Evolutionary conservation across 2,888 invertebrate species (phyloP), one percentile per base, ranked within the genome.

Genomic region (Amiota communis): DNA sequence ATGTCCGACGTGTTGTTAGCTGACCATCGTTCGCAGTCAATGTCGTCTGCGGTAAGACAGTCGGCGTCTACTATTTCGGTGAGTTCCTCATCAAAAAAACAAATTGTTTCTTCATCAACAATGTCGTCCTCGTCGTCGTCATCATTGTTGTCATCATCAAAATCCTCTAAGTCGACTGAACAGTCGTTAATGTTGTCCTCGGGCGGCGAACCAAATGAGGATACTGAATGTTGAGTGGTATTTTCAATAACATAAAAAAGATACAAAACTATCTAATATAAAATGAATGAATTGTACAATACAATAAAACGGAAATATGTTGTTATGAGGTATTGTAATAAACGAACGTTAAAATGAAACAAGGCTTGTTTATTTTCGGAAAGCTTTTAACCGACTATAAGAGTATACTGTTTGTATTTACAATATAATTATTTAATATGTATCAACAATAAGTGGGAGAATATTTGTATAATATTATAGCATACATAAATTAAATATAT

Each of bases 161-260:
- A 61, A 36, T 51, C 68, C 15, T 59, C 63, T n/a, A 72, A 70
- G 13, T 71, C 57, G 13, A 69, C 64, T 15, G 74, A 71, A 74
- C 51, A 61, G 59, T 56, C 61, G 10, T 13, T 64, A 15, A 13
- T 51, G 13, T 59, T 71, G 17, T 65, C 65, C 10, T 65, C 65
- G 17, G 11, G 48, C 20, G 65, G 49, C 6, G 71, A 65, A 67
- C 51, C 71, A 47, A 48, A 71, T 61, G 71, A 74, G 47, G 74
- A 71, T 20, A 51, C 67, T 51, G 74, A 71, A 48, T 70, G 70
- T 36, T 73, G 65, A 67, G 20, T 15, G 53, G n/a, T 11, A 20
- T 15, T 15, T 59, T 13, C 17, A 17, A 10, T 11, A 59, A 17
- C 8, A 13, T 15, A 17, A 57, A 17, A 17, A 17, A 17, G 20